phyloP scores from a whole-genome alignment of 2,113 vertebrate genomes.

The Oreotragus oreotragus region DNA sequence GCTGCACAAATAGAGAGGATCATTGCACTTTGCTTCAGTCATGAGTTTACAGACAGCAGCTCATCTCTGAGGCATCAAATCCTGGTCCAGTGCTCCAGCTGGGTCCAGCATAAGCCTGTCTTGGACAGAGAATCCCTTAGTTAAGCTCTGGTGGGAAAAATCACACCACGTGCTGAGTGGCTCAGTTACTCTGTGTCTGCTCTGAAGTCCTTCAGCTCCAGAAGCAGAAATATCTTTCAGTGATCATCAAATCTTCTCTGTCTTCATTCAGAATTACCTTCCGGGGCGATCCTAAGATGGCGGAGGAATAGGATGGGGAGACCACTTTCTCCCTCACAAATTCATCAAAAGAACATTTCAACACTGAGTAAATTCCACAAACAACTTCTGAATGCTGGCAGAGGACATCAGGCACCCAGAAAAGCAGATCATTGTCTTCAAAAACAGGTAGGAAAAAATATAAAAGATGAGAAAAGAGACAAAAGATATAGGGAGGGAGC shows the following conservation, averaged over 20 bases:
- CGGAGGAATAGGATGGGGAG: too few species aligned
- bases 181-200: background rate
- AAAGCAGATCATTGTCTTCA: too few species aligned
- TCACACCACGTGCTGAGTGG: accelerated
- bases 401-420: too few species aligned
- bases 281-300: too few species aligned
- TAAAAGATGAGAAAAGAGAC: too few species aligned
- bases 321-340: too few species aligned
- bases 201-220: background rate
- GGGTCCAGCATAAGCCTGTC: background rate
- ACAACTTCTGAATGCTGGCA: too few species aligned
- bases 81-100: background rate
- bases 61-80: background rate
- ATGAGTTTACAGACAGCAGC: background rate
- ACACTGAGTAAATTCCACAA: too few species aligned
- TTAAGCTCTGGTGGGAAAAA: background rate
- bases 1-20: background rate
- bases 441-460: too few species aligned
- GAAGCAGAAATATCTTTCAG: background rate
- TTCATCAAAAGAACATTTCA: too few species aligned
- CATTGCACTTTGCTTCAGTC: accelerated
- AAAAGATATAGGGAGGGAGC: too few species aligned
- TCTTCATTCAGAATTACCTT: background rate
- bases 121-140: background rate
- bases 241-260: background rate